Evolutionary conservation across 2,888 invertebrate species (phyloP).

Genomic region (Melipona bicolor): DNA sequence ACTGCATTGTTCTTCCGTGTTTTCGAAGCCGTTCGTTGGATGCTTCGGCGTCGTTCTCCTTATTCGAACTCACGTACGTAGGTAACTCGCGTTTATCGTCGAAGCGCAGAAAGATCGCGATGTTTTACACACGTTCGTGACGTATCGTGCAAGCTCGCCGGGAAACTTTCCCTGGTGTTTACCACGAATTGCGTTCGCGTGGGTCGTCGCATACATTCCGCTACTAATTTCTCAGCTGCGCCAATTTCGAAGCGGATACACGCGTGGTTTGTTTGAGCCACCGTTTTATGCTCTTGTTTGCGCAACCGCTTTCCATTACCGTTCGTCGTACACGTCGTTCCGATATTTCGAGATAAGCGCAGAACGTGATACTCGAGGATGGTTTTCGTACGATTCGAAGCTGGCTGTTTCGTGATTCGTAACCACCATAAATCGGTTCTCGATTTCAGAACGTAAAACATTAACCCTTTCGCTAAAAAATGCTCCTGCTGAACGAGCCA

Average conservation of each 20-base stretch:
- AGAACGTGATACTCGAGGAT: constrained; percentile 4
- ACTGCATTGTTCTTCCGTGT: not conserved
- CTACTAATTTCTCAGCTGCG: constrained; percentile 16
- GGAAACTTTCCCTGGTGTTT: not conserved
- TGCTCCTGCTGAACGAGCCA: no score
- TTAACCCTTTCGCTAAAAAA: no score
- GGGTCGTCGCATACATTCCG: constrained; percentile 2
- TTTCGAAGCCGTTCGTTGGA: not conserved
- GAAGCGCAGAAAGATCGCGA: not conserved
- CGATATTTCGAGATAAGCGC: constrained; percentile 20
- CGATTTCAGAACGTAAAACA: no score
- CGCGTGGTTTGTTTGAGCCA: not conserved
- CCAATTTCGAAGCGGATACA: not conserved
- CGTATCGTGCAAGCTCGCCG: not conserved
- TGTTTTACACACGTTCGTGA: not conserved
- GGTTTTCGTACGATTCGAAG: not conserved
- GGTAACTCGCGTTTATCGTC: not conserved
- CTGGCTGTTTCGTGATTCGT: not conserved
- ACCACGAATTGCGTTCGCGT: not conserved
- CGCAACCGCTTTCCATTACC: constrained; percentile 40
- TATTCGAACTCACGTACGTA: not conserved
- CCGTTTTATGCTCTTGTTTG: constrained; percentile 14
- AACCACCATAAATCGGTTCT: not conserved
- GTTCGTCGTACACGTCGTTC: constrained; percentile 20
- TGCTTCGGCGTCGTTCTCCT: not conserved